Conservation (phyloP, 1,140 invertebrate genomes). For the Magallana ariakensis region DNA sequence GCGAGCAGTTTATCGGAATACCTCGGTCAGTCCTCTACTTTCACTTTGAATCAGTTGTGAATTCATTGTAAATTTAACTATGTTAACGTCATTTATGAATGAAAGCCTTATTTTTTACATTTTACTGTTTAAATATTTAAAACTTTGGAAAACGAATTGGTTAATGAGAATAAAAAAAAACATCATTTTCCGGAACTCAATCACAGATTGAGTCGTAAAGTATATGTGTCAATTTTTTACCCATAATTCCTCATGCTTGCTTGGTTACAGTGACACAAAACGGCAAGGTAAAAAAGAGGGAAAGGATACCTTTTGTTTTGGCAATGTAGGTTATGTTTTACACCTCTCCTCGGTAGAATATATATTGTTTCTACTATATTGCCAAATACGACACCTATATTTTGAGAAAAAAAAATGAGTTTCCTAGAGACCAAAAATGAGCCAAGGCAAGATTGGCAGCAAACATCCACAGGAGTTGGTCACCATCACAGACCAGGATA, state of each 20-base stretch:
- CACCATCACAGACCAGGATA: constrained; percentile 79
- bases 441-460: constrained; percentile 74
- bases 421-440: constrained; percentile 71
- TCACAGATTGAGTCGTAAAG: background rate
- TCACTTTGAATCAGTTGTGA: too few relatives aligned
- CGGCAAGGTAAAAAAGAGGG: background rate
- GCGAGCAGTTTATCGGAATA: too few relatives aligned
- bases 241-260: constrained; percentile 3
- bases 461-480: constrained; percentile 78
- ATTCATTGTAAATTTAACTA: too few relatives aligned
- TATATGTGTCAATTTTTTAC: background rate
- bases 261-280: constrained; percentile 33
- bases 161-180: too few relatives aligned
- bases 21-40: too few relatives aligned
- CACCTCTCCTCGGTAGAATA: background rate
- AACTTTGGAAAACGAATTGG: too few relatives aligned
- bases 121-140: too few relatives aligned
- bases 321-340: constrained; percentile 21
- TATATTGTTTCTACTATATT: background rate
- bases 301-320: background rate
- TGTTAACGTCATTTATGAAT: too few relatives aligned
- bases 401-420: constrained; percentile 49
- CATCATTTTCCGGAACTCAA: background rate
- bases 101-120: too few relatives aligned
- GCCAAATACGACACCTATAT: background rate